phyloP scores from a whole-genome alignment of 2,888 invertebrate species.

The Cheilosia scutellata region DNA sequence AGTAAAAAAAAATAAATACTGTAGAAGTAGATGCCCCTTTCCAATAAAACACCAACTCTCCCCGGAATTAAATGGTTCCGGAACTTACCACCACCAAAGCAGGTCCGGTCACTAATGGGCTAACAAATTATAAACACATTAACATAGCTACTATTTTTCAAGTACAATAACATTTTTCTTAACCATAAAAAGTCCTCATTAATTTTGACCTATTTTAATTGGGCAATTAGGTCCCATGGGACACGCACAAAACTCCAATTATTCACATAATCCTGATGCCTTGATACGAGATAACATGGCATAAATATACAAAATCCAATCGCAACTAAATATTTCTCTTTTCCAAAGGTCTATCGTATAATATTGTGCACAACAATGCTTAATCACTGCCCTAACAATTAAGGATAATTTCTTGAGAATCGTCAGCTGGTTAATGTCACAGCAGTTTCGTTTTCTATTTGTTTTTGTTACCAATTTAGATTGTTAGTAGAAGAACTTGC shows the following conservation, averaged over 20 bases:
- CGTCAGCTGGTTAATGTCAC: conserved; percentile 5
- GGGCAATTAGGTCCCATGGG: not conserved
- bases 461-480: not conserved
- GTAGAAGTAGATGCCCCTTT: too few relatives aligned
- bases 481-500: not conserved
- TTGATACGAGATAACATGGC: not conserved
- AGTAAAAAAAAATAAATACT: too few relatives aligned
- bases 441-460: not conserved
- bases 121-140: not conserved
- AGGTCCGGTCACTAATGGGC: not conserved
- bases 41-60: too few relatives aligned
- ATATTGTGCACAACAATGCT: not conserved
- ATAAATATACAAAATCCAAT: not conserved
- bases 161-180: not conserved
- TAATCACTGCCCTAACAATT: conserved; percentile 1
- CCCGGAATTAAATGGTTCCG: not conserved
- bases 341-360: not conserved
- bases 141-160: not conserved
- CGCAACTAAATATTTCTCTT: not conserved
- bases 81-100: not conserved
- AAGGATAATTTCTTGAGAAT: not conserved
- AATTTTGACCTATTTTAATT: not conserved
- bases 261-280: not conserved
- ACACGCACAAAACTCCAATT: not conserved
- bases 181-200: not conserved